These are phyloP conservation scores for Triplophysa siluroides DNA, from an alignment of 2,113 vertebrate genomes.

Conservation along the genomic window DNA sequence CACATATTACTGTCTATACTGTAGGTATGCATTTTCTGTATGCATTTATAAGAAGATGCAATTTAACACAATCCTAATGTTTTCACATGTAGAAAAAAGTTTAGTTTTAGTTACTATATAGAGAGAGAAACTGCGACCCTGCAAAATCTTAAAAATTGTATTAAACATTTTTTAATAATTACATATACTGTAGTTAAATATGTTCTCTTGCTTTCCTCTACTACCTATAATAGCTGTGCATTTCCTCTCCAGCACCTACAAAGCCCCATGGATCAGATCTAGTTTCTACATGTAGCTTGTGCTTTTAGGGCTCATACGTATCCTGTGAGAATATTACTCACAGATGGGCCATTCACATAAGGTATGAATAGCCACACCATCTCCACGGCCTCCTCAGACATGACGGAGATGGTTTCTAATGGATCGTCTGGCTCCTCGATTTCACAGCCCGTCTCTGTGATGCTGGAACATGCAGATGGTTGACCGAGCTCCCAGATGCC, in stretches of 20 bases:
- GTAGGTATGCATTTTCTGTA: too few relatives aligned
- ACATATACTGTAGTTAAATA: background rate
- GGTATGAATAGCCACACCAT: constrained; percentile 26
- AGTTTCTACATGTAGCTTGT: constrained; percentile 27
- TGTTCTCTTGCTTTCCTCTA: too few relatives aligned
- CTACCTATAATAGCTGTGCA: background rate
- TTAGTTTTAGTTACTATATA: too few relatives aligned
- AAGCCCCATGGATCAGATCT: constrained; percentile 35
- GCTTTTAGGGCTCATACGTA: constrained; percentile 18
- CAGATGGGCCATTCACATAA: constrained; percentile 32
- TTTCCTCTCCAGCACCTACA: background rate
- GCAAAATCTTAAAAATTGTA: too few relatives aligned
- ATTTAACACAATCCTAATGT: too few relatives aligned
- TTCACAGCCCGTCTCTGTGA: constrained; percentile 15
- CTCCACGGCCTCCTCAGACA: background rate
- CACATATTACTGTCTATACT: too few relatives aligned
- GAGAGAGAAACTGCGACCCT: too few relatives aligned
- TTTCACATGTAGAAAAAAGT: too few relatives aligned
- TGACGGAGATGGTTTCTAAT: constrained; percentile 9
- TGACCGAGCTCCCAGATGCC: background rate
- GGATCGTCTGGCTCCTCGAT: constrained; percentile 16
- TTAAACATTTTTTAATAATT: too few relatives aligned
- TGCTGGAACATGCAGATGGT: background rate
- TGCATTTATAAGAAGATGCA: too few relatives aligned
- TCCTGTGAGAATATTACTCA: constrained; percentile 36